A percentile compares a stretch with the other conserved stretches of the same genome.
phyloP scores from a whole-genome alignment of 64 coral and sea anemone species.

The Trachythela sp. region DNA sequence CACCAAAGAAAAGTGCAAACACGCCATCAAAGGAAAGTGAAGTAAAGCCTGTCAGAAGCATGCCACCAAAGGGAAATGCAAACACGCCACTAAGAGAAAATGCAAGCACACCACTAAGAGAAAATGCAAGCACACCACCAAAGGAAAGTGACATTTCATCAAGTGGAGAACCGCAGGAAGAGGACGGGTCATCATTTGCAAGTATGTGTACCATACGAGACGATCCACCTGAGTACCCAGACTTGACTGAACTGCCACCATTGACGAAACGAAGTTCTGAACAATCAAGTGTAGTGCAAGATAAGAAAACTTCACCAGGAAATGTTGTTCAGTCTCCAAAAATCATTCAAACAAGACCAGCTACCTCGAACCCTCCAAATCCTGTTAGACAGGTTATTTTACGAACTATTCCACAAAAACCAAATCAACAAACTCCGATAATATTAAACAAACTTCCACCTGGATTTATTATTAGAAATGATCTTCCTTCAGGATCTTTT shows the following conservation, averaged over 20 bases:
- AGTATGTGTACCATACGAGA: constrained; percentile 13
- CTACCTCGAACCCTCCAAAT: background rate
- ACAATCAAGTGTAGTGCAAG: background rate
- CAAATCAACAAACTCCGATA: background rate
- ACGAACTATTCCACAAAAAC: background rate
- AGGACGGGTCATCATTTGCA: background rate
- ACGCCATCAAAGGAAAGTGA: background rate
- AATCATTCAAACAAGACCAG: background rate
- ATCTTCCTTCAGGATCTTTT: background rate
- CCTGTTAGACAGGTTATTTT: background rate
- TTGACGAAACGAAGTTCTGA: background rate
- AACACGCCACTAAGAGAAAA: background rate
- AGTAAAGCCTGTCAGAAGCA: too few species aligned
- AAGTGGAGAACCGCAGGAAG: background rate
- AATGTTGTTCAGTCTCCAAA: background rate
- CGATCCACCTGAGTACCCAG: background rate
- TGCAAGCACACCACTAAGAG: too few species aligned
- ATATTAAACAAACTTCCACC: constrained; percentile 2
- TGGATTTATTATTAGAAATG: background rate
- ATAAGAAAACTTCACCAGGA: background rate
- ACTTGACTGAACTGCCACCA: background rate
- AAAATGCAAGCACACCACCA: background rate
- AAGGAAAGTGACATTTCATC: background rate
- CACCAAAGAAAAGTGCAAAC: background rate
- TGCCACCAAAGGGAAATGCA: too few species aligned